Evolutionary conservation across 1,140 invertebrate species (phyloP), one percentile per base, ranked within the genome.

Genomic region (Diorhabda elongata): DNA sequence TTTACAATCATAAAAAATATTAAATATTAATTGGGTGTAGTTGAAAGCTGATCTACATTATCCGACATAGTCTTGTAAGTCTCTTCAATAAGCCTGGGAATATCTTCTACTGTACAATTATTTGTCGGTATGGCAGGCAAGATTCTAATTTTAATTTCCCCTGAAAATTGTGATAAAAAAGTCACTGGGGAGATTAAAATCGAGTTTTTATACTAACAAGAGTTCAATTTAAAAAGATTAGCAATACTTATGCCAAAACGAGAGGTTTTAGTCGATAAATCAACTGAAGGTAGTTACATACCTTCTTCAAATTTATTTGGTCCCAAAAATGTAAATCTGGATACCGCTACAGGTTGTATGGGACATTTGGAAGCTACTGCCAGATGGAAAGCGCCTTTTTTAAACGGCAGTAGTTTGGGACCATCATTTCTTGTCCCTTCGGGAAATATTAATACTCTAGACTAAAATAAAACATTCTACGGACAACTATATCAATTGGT

Each of bases 341-440:
- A 95, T 9, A 96, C 90, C 43, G 96, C 91, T 1, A 97, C 87
- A 0, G 95, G 95, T 76, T 96, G 89, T 70, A 97, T 90, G 7
- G 94, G 92, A 59, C 91, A 88, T 79, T 92, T 87, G 6, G 91
- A 89, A 68, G 90, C 87, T 59, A 97, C 83, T 2, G 96, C 95
- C 69, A 97, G 88, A 80, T 97, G 93, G 82, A 98, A 98, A 2
- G 93, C 95, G 1, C 95, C 96, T 82, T 97, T 97, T 79, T 97
- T 97, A 76, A 94, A 93, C 2, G 91, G 91, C 71, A 92, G 74
- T 52, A 94, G 79, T 6, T 85, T 85, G 8, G 87, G 85, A 41
- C 87, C 86, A 9, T 84, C 82, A 73, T 91, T 86, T 47, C 92
- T 82, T 45, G 90, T 92, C 7, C 91, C 91, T 82, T 94, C 91